Percentiles rank a stretch among this genome's conserved stretches.
Conservation (phyloP, 1,140 invertebrate species). For the Maconellicoccus hirsutus region DNA sequence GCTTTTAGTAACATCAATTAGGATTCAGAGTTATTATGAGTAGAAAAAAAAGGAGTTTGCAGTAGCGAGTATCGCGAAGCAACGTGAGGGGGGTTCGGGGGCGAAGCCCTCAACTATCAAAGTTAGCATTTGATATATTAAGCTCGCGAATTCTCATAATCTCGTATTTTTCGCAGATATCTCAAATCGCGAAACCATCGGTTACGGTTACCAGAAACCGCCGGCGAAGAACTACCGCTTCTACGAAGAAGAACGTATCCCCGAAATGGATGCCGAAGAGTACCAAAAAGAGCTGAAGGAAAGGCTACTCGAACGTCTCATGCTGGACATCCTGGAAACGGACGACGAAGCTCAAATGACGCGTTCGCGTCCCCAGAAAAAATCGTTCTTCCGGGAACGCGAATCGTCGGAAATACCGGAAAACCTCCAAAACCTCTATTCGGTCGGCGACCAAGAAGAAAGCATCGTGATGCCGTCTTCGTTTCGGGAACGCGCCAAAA, state of each 20-base stretch:
- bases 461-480: slow-evolving; percentile 25
- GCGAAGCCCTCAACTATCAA: no score
- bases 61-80: no score
- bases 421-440: slow-evolving; percentile 25
- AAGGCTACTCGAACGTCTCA: neutral
- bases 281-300: neutral
- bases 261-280: neutral
- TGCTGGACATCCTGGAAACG: neutral
- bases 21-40: no score
- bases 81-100: no score
- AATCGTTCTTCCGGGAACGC: slow-evolving; percentile 31
- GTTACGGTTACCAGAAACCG: neutral
- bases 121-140: no score
- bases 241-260: neutral
- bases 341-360: neutral
- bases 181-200: neutral
- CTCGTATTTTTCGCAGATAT: neutral
- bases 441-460: slow-evolving; percentile 18
- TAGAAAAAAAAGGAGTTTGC: no score
- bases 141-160: no score
- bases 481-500: slow-evolving; percentile 29
- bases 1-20: no score
- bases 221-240: neutral
- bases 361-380: slow-evolving; percentile 12
- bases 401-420: slow-evolving; percentile 26